Conservation (phyloP, 2,797 vertebrate genomes). For the Pseudomugil gertrudae region DNA sequence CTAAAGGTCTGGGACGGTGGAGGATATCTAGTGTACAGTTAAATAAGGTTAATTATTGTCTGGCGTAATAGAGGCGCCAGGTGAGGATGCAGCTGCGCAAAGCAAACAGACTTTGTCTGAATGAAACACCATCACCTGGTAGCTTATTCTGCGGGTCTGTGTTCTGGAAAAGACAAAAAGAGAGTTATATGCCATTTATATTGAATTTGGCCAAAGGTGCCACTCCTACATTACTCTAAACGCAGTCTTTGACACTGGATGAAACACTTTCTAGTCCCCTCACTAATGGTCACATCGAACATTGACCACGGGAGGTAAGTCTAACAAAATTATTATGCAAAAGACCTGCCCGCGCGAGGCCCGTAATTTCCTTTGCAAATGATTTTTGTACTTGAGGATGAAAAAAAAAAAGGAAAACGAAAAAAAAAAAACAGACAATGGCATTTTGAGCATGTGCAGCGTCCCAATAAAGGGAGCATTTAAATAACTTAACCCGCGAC, state of each 20-base stretch:
- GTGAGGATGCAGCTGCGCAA: constrained; percentile 60
- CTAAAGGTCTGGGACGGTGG: constrained; percentile 29
- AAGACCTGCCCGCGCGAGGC: constrained; percentile 93
- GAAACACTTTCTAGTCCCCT: constrained; percentile 85
- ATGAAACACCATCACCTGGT: constrained; percentile 37
- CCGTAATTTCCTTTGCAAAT: constrained; percentile 98
- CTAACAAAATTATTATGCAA: constrained; percentile 99
- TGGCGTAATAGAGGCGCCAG: constrained; percentile 53
- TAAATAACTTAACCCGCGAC: constrained; percentile 91
- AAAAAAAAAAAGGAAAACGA: constrained; percentile 83
- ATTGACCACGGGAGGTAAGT: constrained; percentile 94
- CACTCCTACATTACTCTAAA: constrained; percentile 67
- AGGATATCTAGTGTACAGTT: constrained; percentile 45
- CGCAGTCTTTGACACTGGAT: constrained; percentile 68
- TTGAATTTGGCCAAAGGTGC: constrained; percentile 56
- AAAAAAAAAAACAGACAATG: constrained; percentile 87
- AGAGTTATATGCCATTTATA: constrained; percentile 45
- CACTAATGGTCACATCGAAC: constrained; percentile 92
- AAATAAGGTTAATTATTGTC: constrained; percentile 44
- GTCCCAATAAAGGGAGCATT: constrained; percentile 87
- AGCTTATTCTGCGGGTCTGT: constrained; percentile 38
- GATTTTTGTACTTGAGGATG: constrained; percentile 91
- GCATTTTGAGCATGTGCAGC: constrained; percentile 80
- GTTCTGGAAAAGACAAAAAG: constrained; percentile 44
- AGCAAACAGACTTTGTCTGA: constrained; percentile 60